phyloP scores from a whole-genome alignment of 2,888 invertebrate genomes.

The Phyllotreta cruciferae region DNA sequence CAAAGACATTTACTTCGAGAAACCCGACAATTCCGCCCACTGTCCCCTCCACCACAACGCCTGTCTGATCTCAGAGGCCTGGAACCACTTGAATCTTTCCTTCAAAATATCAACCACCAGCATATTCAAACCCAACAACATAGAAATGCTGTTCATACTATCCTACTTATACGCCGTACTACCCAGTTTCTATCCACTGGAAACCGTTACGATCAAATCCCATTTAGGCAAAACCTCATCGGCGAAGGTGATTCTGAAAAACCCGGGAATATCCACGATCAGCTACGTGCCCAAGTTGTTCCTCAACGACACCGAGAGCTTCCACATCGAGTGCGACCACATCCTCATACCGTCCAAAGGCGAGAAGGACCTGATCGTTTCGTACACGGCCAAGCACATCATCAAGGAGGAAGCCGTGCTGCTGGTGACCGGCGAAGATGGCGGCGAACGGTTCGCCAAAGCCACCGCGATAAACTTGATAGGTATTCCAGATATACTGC shows the following conservation, averaged over 20 bases:
- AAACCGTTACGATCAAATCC: constrained; percentile 60
- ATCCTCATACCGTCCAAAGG: constrained; percentile 34
- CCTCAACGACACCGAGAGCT: constrained; percentile 46
- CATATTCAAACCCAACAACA: constrained; percentile 63
- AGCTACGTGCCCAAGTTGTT: constrained; percentile 50
- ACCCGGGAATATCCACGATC: constrained; percentile 48
- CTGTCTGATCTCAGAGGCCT: constrained; percentile 57
- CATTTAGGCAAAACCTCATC: constrained; percentile 60
- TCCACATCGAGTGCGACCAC: constrained; percentile 37
- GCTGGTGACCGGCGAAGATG: constrained; percentile 50
- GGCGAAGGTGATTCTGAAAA: constrained; percentile 59
- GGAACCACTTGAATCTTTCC: constrained; percentile 64
- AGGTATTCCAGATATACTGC: constrained; percentile 47
- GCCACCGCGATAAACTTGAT: constrained; percentile 47
- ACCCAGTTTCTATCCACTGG: constrained; percentile 63
- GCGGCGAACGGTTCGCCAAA: constrained; percentile 48
- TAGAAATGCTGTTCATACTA: constrained; percentile 68
- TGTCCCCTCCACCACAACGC: constrained; percentile 66
- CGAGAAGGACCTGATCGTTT: constrained; percentile 39
- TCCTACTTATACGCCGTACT: constrained; percentile 63
- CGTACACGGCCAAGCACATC: constrained; percentile 49
- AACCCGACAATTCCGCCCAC: constrained; percentile 53
- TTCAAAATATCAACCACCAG: constrained; percentile 64
- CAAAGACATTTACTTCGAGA: constrained; percentile 59
- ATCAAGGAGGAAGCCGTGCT: constrained; percentile 40